These are phyloP conservation scores for Bursaphelenchus okinawaensis DNA, from an alignment of 2,888 invertebrate genomes.

Conservation along the genomic window DNA sequence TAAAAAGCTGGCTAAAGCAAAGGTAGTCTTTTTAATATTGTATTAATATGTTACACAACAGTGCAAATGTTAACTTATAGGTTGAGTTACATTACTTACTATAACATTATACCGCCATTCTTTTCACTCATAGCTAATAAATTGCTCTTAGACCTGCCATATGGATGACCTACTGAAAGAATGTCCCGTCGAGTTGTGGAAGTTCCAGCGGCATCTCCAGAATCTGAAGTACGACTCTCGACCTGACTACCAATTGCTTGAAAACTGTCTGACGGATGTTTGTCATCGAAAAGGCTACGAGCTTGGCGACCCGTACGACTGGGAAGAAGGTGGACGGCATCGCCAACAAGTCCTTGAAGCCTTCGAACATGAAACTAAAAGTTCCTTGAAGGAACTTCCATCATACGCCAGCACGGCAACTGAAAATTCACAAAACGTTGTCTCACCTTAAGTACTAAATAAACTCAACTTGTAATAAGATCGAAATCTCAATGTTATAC, in stretches of 20 bases:
- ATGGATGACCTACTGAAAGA: conserved; percentile 4
- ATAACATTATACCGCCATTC: conserved; percentile 6
- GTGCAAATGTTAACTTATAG: no score
- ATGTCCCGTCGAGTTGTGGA: conserved; percentile 16
- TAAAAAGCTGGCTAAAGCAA: conserved; percentile 10
- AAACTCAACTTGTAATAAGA: no score
- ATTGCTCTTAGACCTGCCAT: not conserved
- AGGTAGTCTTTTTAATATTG: conserved; percentile 3
- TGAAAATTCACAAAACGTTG: no score
- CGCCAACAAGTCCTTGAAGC: no score
- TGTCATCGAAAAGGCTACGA: conserved; percentile 14
- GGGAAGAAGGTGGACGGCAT: conserved; percentile 22
- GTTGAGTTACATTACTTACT: no score
- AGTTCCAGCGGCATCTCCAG: conserved; percentile 9
- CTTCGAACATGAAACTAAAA: no score
- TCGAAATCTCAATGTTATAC: no score
- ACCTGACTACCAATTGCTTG: conserved; percentile 19
- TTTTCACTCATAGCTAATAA: not conserved
- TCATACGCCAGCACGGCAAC: no score
- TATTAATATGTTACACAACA: not conserved
- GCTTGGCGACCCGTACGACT: conserved; percentile 18
- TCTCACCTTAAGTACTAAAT: no score
- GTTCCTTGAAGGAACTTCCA: no score
- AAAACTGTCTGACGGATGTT: conserved; percentile 7
- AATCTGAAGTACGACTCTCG: conserved; percentile 18